Percentiles rank a stretch among this genome's conserved stretches.
These are phyloP conservation scores for Etia nguti DNA, from an alignment of 2,113 vertebrate genomes.

Conservation along the genomic window DNA sequence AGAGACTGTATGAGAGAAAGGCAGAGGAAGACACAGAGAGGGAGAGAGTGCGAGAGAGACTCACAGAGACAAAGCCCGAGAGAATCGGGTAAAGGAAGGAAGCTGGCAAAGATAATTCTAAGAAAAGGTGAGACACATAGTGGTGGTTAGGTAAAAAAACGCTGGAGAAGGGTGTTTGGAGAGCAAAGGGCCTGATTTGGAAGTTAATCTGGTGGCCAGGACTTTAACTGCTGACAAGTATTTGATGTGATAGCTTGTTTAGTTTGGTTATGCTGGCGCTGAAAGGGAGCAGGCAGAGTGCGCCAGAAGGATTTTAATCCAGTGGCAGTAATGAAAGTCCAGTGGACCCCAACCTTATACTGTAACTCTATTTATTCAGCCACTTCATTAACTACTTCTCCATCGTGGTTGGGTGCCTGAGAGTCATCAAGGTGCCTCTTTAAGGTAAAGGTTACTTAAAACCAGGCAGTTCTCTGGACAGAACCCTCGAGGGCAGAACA, in stretches of 20 bases:
- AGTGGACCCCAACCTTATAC: slow-evolving; percentile 41
- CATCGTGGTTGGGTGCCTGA: slow-evolving; percentile 23
- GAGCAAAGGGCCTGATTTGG: slow-evolving; percentile 48
- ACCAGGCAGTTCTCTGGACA: slow-evolving; percentile 47
- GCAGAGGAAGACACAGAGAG: not conserved
- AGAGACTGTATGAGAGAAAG: slow-evolving; percentile 41
- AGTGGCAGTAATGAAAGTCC: slow-evolving; percentile 63
- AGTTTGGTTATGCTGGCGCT: slow-evolving; percentile 61
- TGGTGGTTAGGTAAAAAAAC: slow-evolving; percentile 12
- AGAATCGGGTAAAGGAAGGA: slow-evolving; percentile 34
- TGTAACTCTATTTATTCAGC: slow-evolving; percentile 64
- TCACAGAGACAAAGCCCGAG: slow-evolving; percentile 33
- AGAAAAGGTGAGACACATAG: slow-evolving; percentile 32
- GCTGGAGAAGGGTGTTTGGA: slow-evolving; percentile 36
- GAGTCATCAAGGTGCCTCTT: slow-evolving; percentile 54
- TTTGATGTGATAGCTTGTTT: slow-evolving; percentile 73
- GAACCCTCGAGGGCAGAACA: slow-evolving; percentile 54
- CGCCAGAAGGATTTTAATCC: slow-evolving; percentile 63
- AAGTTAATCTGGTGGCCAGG: slow-evolving; percentile 61
- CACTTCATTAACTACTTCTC: slow-evolving; percentile 61
- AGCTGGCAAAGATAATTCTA: slow-evolving; percentile 40
- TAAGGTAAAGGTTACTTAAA: slow-evolving; percentile 69
- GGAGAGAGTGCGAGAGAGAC: slow-evolving; percentile 13
- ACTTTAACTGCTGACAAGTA: slow-evolving; percentile 48
- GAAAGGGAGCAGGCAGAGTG: slow-evolving; percentile 57